Conservation (phyloP, 2,888 invertebrate species). For the Crematogaster levior region DNA sequence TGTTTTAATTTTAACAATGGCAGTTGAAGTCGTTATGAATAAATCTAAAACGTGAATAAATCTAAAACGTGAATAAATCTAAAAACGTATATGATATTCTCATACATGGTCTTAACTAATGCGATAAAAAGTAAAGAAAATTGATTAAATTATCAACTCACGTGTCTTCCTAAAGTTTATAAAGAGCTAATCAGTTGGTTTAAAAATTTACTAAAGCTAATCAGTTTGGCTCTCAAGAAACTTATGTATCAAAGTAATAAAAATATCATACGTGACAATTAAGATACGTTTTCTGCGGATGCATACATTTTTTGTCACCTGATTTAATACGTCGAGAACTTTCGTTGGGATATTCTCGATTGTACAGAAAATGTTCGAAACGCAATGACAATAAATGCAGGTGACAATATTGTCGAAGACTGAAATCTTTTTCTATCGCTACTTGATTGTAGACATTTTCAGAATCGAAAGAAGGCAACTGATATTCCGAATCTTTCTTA, state of each 20-base stretch:
- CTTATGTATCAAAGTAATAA: background rate
- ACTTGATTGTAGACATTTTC: background rate
- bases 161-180: background rate
- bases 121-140: background rate
- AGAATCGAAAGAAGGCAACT: background rate
- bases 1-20: background rate
- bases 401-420: background rate
- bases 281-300: constrained; percentile 16
- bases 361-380: background rate
- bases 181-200: too few species aligned
- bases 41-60: too few species aligned
- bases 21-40: background rate
- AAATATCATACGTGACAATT: background rate
- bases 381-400: background rate
- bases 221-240: background rate
- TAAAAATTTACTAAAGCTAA: too few species aligned
- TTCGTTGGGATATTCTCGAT: background rate
- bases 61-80: too few species aligned
- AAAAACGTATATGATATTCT: background rate
- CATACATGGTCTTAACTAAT: background rate
- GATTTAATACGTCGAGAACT: background rate
- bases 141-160: background rate
- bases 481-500: constrained; percentile 23
- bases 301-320: background rate
- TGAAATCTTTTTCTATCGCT: too few species aligned